phyloP scores from a whole-genome alignment of 2,888 invertebrate species.

The Sarcophaga carnaria region DNA sequence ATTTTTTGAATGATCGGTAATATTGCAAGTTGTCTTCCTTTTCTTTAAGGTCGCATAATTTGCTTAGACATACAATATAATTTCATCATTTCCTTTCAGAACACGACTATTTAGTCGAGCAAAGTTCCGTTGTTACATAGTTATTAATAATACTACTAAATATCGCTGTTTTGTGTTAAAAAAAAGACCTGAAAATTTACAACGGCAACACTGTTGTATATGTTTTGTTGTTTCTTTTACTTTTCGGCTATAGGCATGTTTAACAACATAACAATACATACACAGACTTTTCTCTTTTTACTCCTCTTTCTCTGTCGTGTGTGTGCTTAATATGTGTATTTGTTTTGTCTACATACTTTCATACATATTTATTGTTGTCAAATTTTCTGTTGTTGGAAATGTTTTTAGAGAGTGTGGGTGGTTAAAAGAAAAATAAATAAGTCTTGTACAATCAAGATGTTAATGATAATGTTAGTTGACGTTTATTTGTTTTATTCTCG shows the following conservation, averaged over 20 bases:
- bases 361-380: slow-evolving; percentile 34
- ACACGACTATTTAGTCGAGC: too few species aligned
- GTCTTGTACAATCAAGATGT: slow-evolving; percentile 11
- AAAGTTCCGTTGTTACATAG: too few species aligned
- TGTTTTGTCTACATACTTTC: slow-evolving; percentile 11
- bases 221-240: not conserved
- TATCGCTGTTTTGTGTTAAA: too few species aligned
- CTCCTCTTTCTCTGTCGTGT: not conserved
- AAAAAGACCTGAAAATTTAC: not conserved
- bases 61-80: too few species aligned
- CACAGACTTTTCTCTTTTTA: not conserved
- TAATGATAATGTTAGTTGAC: slow-evolving; percentile 30
- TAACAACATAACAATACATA: slow-evolving; percentile 38
- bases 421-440: slow-evolving; percentile 11
- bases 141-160: too few species aligned
- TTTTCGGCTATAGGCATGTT: slow-evolving; percentile 35
- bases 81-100: too few species aligned
- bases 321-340: slow-evolving; percentile 4
- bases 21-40: too few species aligned
- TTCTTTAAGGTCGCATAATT: too few species aligned
- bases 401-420: slow-evolving; percentile 42
- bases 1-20: too few species aligned
- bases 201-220: not conserved
- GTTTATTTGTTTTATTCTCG: slow-evolving; percentile 2
- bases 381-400: not conserved